Conservation (phyloP, 2,888 invertebrate genomes). For the Amiota minor region DNA sequence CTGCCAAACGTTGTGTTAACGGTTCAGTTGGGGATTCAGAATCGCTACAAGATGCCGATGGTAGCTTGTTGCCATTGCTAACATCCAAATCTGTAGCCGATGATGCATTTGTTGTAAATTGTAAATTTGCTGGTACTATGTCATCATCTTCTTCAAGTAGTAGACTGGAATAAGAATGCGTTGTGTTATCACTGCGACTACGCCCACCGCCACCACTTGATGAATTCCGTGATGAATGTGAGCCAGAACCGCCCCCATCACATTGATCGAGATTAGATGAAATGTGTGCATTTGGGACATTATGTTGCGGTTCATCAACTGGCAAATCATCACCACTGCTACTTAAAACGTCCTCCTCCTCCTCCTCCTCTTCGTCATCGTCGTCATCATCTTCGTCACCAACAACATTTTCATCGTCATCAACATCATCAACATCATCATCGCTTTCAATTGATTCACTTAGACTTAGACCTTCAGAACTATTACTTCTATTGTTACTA, state of each 20-base stretch:
- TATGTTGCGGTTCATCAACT: constrained; percentile 66
- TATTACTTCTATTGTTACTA: constrained; percentile 57
- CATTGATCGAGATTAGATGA: constrained; percentile 20
- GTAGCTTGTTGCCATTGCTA: constrained; percentile 72
- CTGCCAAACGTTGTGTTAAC: constrained; percentile 72
- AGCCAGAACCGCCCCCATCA: constrained; percentile 44
- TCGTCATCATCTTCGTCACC: constrained; percentile 54
- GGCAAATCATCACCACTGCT: constrained; percentile 71
- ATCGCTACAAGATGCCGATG: constrained; percentile 73
- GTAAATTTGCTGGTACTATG: constrained; percentile 67
- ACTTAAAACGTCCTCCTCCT: constrained; percentile 66
- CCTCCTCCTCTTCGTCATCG: constrained; percentile 56
- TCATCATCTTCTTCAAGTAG: constrained; percentile 73
- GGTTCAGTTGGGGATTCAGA: constrained; percentile 73
- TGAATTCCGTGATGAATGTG: constrained; percentile 69
- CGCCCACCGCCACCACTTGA: constrained; percentile 67
- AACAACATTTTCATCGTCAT: constrained; percentile 50
- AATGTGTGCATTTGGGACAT: constrained; percentile 44
- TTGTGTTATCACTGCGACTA: constrained; percentile 72
- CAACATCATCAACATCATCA: constrained; percentile 53
- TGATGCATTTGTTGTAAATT: constrained; percentile 60
- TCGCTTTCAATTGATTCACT: constrained; percentile 56
- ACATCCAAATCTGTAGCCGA: constrained; percentile 68
- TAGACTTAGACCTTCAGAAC: constrained; percentile 53
- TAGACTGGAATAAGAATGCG: constrained; percentile 73